Conservation (phyloP, 2,113 vertebrate species). For the Hucho hucho region DNA sequence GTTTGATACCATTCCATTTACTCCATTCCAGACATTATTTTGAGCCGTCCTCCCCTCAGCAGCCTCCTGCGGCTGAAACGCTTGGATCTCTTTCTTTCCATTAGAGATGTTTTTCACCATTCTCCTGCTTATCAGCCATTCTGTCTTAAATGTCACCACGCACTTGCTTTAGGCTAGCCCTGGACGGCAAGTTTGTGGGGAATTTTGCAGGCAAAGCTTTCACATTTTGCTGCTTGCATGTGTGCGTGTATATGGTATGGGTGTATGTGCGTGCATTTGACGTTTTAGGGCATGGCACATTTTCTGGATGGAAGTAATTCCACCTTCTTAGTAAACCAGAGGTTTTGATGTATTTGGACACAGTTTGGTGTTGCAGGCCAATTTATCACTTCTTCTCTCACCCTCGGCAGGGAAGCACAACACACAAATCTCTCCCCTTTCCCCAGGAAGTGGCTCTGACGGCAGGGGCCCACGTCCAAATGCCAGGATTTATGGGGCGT, state of each 20-base stretch:
- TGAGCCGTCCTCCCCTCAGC: too few relatives aligned
- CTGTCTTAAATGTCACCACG: too few relatives aligned
- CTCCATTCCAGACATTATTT: too few relatives aligned
- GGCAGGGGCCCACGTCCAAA: conserved; percentile 39
- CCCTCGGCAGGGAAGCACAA: conserved; percentile 46
- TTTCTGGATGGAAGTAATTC: background rate
- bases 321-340: background rate
- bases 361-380: conserved; percentile 42
- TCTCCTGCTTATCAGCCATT: too few relatives aligned
- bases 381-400: conserved; percentile 59
- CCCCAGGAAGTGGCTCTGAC: conserved; percentile 22
- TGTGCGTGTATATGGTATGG: background rate
- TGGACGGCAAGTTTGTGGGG: too few relatives aligned
- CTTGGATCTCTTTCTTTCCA: background rate
- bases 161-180: too few relatives aligned
- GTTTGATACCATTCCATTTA: too few relatives aligned
- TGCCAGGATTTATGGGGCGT: conserved; percentile 57
- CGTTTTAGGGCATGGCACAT: background rate
- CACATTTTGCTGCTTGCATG: background rate
- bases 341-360: conserved; percentile 49
- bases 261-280: background rate
- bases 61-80: background rate
- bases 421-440: conserved; percentile 55
- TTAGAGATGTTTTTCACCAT: background rate
- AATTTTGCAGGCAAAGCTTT: background rate